These are phyloP conservation scores for Gallinago solitaria DNA, from an alignment of 2,797 vertebrate genomes.

Conservation along the genomic window DNA sequence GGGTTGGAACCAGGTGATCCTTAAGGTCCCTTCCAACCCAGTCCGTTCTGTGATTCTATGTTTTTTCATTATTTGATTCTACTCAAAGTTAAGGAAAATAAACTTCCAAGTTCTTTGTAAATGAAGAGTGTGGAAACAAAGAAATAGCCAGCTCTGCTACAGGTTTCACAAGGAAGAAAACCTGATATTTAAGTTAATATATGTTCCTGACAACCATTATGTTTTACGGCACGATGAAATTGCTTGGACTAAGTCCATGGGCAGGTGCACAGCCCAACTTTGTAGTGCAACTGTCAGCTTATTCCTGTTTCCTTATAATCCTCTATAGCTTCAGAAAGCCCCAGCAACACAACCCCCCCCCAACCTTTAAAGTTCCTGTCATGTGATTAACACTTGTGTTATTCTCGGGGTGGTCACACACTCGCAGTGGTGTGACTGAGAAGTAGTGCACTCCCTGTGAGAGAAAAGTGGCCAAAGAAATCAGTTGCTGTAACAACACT, in stretches of 20 bases:
- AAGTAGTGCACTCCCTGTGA: not conserved
- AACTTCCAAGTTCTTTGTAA: not conserved
- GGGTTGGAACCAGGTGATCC: not conserved
- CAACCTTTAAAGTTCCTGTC: not conserved
- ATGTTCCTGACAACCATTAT: not conserved
- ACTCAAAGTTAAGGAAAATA: not conserved
- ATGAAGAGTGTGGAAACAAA: not conserved
- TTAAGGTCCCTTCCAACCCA: not conserved
- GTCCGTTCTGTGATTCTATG: not conserved
- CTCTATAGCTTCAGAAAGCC: not conserved
- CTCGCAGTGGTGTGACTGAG: not conserved
- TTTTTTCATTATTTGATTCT: not conserved
- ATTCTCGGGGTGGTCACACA: not conserved
- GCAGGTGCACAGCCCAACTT: not conserved
- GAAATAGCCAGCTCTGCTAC: not conserved
- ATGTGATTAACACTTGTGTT: not conserved
- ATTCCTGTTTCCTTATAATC: not conserved
- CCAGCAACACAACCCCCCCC: accelerated
- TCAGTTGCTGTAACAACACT: not conserved
- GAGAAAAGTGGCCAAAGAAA: not conserved
- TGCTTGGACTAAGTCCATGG: not conserved
- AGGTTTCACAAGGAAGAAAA: not conserved
- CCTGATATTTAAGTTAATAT: not conserved
- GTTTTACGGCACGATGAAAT: not conserved
- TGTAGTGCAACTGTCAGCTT: not conserved